Base-by-base conservation (phyloP, 2,888 invertebrate species). In the Seira musarum region DNA sequence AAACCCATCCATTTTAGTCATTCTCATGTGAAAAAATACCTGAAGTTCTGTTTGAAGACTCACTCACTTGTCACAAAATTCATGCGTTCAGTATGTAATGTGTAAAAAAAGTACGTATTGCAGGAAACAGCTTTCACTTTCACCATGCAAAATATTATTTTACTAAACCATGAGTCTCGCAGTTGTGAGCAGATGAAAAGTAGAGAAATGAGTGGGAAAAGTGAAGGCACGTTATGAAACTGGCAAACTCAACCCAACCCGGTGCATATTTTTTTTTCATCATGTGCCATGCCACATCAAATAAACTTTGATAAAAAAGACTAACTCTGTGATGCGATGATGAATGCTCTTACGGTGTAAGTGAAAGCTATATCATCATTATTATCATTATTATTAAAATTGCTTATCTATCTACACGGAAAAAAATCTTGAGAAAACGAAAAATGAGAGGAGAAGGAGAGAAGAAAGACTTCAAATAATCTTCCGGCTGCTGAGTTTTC, bases 391-490 rank as follows among this genome's bases (percentile, higher is more conserved):
- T 49, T 49, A 49, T 49, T 49, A 49, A 49, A 49, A 49, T 49
- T 49, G 49, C 49, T 49, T 49, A 15, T 49, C 49, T 49, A 49
- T 49, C 49, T 13, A 30, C 2, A 2, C 30, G 30, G 3, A n/a
- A 13, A 40, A 40, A 40, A 40, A 40, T 5, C 6, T 13, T n/a
- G 49, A 15, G 49, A 49, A 49, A 49, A 13, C 17, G 49, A 15
- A 49, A 40, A 40, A 13, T 5, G 49, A 49, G 49, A 49, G 15
- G 6, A 13, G 49, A n/a, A 49, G 15, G 15, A 15, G 3, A 49
- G 15, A 13, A 49, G 49, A 49, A 68, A 53, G 19, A 68, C 68
- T 68, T 68, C 68, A 66, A 66, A 66, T 68, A 68, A 53, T 53
- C 57, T 68, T 68, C 57, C 68, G 53, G 49, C 21, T 68, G 21